phyloP scores from a whole-genome alignment of 2,888 invertebrate genomes.

The Atethmia centrago region DNA sequence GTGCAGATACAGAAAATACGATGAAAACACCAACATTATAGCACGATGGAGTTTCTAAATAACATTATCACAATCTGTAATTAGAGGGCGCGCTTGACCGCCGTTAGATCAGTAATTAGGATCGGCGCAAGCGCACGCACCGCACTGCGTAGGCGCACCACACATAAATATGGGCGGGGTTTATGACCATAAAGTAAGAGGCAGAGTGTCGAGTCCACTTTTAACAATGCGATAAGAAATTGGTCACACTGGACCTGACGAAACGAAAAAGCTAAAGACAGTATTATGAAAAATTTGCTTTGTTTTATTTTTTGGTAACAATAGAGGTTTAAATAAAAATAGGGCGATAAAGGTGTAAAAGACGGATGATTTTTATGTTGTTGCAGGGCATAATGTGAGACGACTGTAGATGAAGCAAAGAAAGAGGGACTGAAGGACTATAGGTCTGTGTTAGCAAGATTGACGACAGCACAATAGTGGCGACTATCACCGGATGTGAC shows the following conservation, averaged over 20 bases:
- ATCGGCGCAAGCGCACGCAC: constrained; percentile 73
- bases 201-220: constrained; percentile 28
- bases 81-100: constrained; percentile 74
- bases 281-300: not conserved
- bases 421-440: not conserved
- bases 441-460: not conserved
- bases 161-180: constrained; percentile 50
- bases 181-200: not conserved
- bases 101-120: constrained; percentile 83
- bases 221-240: not conserved
- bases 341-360: not conserved
- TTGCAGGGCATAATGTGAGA: not conserved
- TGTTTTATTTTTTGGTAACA: not conserved
- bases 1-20: constrained; percentile 45
- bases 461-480: not conserved
- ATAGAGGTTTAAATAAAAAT: not conserved
- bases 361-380: not conserved
- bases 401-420: not conserved
- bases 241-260: not conserved
- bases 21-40: constrained; percentile 49
- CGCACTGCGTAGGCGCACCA: constrained; percentile 65
- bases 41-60: constrained; percentile 59
- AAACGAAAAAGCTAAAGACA: not conserved
- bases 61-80: constrained; percentile 74
- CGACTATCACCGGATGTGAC: not conserved